These are phyloP conservation scores for Rhamnusium bicolor DNA, from an alignment of 2,888 invertebrate genomes.

Conservation along the genomic window DNA sequence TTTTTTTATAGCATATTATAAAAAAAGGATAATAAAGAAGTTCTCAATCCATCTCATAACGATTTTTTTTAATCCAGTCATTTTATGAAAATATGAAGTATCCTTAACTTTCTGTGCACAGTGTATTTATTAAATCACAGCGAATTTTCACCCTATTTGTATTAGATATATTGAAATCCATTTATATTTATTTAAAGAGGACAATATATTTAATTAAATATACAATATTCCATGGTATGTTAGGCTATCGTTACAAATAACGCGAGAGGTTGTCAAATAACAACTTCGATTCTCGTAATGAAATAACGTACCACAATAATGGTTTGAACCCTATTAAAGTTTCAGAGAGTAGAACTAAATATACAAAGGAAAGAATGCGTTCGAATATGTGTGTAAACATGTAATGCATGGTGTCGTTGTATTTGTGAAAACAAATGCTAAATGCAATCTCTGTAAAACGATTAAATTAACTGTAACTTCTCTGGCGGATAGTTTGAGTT, in stretches of 20 bases:
- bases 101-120: no score
- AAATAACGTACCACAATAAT: slow-evolving; percentile 22
- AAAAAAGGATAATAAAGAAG: no score
- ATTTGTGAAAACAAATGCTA: slow-evolving; percentile 44
- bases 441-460: slow-evolving; percentile 42
- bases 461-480: slow-evolving; percentile 42
- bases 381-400: slow-evolving; percentile 36
- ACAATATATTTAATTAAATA: slow-evolving; percentile 11
- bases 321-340: slow-evolving; percentile 26
- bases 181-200: slow-evolving; percentile 5
- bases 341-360: slow-evolving; percentile 24
- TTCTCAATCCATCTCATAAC: no score
- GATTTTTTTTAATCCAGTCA: no score
- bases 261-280: slow-evolving; percentile 32
- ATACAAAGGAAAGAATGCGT: slow-evolving; percentile 37
- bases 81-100: no score
- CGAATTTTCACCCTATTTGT: neutral
- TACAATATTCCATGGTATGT: slow-evolving; percentile 14
- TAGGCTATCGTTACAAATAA: neutral
- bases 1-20: no score
- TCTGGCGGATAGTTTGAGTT: slow-evolving; percentile 37
- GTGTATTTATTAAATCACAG: no score
- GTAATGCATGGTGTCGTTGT: slow-evolving; percentile 43
- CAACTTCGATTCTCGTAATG: slow-evolving; percentile 24
- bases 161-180: slow-evolving; percentile 4